Evolutionary conservation across 2,888 invertebrate species (phyloP).

Genomic region (Carcina quercana): DNA sequence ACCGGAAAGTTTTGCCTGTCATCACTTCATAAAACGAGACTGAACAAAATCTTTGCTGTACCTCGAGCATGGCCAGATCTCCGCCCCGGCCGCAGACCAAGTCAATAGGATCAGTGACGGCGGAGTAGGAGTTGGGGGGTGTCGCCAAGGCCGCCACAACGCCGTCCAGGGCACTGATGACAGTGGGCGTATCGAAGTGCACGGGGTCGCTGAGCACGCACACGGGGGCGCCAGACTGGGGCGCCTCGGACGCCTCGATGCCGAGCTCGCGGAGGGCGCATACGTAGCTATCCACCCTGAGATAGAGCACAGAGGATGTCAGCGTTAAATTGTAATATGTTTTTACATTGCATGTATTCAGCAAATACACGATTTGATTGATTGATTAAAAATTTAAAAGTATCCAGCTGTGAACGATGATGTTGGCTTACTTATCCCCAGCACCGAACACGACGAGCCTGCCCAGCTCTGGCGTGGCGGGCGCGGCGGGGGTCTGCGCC

Average conservation of each 20-base stretch:
- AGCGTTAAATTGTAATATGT: not conserved
- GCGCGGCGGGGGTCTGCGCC: conserved; percentile 45
- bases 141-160: conserved; percentile 76
- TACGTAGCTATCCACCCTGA: conserved; percentile 78
- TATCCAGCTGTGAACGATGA: too few species aligned
- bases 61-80: conserved; percentile 83
- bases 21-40: too few species aligned
- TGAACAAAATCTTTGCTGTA: too few species aligned
- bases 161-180: conserved; percentile 51
- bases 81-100: conserved; percentile 87
- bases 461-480: conserved; percentile 55
- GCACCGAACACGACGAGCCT: conserved; percentile 64
- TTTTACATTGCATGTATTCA: too few species aligned
- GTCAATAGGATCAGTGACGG: conserved; percentile 86
- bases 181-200: conserved; percentile 69
- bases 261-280: conserved; percentile 80
- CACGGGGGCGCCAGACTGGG: conserved; percentile 48
- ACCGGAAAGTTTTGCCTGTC: too few species aligned
- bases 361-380: too few species aligned
- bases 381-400: too few species aligned
- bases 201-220: conserved; percentile 66
- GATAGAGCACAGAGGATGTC: too few species aligned
- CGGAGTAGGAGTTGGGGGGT: conserved; percentile 88
- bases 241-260: conserved; percentile 62
- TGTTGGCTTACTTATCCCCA: conserved; percentile 65